Evolutionary conservation across 2,113 vertebrate species (phyloP).

Genomic region (Urocolius indicus): DNA sequence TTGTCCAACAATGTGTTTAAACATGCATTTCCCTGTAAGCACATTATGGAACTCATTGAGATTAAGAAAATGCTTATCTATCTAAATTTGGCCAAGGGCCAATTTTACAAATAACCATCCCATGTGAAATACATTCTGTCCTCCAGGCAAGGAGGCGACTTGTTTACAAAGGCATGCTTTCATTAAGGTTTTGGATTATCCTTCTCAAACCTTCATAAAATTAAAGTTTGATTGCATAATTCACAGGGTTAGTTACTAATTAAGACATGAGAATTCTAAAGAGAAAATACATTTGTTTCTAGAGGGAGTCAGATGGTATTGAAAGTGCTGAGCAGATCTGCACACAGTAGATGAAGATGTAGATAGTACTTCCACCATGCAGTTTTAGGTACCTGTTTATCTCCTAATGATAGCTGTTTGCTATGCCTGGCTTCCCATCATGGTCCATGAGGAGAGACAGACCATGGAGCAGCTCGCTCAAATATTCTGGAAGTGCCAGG

Average conservation of each 20-base stretch:
- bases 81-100: neutral
- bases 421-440: neutral
- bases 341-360: neutral
- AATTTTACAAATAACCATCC: conserved; percentile 10
- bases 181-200: neutral
- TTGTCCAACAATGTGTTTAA: neutral
- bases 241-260: neutral
- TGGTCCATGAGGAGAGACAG: neutral
- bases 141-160: neutral
- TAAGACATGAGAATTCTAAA: neutral
- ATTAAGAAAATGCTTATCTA: neutral
- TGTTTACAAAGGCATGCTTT: neutral
- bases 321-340: neutral
- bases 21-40: conserved; percentile 8
- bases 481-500: neutral
- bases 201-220: neutral
- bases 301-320: neutral
- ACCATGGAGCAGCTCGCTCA: accelerated
- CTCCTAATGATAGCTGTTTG: neutral
- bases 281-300: neutral
- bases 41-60: neutral
- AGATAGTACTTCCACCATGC: neutral
- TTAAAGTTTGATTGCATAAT: neutral
- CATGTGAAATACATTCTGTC: neutral
- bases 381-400: neutral